phyloP scores from a whole-genome alignment of 64 coral and sea anemone species.

The Montipora capricornis region DNA sequence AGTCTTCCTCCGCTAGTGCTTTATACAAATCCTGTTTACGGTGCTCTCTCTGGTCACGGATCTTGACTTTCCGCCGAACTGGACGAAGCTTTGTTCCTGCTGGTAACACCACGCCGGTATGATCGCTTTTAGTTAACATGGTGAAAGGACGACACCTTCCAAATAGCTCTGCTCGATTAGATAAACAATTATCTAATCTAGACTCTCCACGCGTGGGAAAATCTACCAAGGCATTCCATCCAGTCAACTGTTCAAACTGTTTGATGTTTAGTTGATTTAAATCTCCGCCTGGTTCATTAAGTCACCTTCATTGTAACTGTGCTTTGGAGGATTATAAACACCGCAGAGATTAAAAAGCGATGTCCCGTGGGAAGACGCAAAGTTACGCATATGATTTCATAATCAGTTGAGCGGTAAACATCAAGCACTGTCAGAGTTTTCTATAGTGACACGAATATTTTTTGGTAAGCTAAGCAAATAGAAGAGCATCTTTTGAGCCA shows the following conservation, averaged over 20 bases:
- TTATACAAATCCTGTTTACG: constrained; percentile 33
- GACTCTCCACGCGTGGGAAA: constrained; percentile 27
- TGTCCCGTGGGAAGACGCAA: no score
- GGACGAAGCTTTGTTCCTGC: constrained; percentile 42
- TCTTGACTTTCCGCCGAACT: constrained; percentile 23
- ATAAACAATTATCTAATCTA: constrained; percentile 31
- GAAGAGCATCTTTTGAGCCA: no score
- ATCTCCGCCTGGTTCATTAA: no score
- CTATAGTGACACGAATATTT: no score
- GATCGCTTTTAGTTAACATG: constrained; percentile 59
- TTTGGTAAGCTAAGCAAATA: no score
- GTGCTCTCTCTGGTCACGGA: constrained; percentile 25
- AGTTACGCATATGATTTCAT: no score
- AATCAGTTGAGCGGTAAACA: background rate
- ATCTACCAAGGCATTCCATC: constrained; percentile 30
- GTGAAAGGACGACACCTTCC: constrained; percentile 37
- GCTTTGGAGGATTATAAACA: no score
- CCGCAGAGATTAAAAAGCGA: constrained; percentile 29
- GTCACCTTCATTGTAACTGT: no score
- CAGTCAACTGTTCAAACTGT: constrained; percentile 36
- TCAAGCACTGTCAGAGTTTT: constrained; percentile 41
- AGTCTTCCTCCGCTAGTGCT: constrained; percentile 35
- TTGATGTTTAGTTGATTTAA: constrained; percentile 38
- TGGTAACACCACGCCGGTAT: constrained; percentile 44
- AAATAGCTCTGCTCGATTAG: constrained; percentile 24